A percentile compares a stretch with the other conserved stretches of the same genome.
Conservation (phyloP, 2,888 invertebrate genomes). For the Caenorhabditis macrosperma region DNA sequence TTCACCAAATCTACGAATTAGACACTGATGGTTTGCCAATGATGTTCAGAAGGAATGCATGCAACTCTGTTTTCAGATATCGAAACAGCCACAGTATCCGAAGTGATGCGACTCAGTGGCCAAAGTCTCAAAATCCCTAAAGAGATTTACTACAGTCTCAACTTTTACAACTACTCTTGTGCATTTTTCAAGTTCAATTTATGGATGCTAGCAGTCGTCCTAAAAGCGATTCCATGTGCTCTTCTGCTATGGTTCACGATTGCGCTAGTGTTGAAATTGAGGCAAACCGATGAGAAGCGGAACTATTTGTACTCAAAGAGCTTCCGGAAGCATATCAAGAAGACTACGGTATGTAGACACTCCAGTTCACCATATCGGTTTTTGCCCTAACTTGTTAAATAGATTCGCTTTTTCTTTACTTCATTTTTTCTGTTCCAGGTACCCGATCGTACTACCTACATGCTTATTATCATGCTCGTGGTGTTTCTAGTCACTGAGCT, state of each 20-base stretch:
- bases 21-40: constrained; percentile 22
- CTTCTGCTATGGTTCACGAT: constrained; percentile 74
- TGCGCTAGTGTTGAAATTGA: constrained; percentile 69
- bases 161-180: constrained; percentile 68
- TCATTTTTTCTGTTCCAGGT: no score
- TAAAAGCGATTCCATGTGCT: constrained; percentile 74
- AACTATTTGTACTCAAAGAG: constrained; percentile 77
- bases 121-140: constrained; percentile 31
- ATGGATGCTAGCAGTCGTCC: constrained; percentile 71
- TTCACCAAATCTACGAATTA: constrained; percentile 61
- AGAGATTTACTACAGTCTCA: constrained; percentile 44
- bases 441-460: constrained; percentile 73
- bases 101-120: constrained; percentile 46
- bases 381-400: no score
- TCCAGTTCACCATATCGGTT: no score
- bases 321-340: constrained; percentile 73
- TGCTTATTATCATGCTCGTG: constrained; percentile 71
- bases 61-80: constrained; percentile 31
- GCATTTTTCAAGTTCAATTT: constrained; percentile 73
- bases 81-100: constrained; percentile 58
- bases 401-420: no score
- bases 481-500: constrained; percentile 74
- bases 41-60: not conserved
- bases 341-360: constrained; percentile 72
- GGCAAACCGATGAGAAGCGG: constrained; percentile 72